Evolutionary conservation across 2,797 vertebrate genomes (phyloP).

Genomic region (Gymnothorax reevesii): DNA sequence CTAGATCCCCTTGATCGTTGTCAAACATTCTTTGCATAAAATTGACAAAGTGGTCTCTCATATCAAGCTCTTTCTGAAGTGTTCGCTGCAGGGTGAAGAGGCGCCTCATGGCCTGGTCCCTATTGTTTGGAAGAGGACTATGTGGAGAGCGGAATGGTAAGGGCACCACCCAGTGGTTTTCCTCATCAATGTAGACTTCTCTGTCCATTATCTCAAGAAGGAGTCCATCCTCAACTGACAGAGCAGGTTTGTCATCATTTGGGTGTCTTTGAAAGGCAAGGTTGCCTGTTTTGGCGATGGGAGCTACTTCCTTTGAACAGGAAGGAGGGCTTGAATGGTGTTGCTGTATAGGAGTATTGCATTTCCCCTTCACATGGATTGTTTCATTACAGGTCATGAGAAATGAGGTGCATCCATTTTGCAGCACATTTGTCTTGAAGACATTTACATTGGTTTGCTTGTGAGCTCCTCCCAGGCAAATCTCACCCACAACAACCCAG

Average conservation of each 20-base stretch:
- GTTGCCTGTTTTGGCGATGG: background rate
- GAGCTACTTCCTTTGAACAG: background rate
- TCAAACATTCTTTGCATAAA: slow-evolving; percentile 8
- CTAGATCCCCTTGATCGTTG: background rate
- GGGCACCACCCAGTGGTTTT: slow-evolving; percentile 5
- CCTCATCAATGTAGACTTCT: background rate
- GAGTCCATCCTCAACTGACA: background rate
- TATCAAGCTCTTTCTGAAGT: background rate
- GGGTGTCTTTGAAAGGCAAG: background rate
- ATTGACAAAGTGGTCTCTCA: background rate
- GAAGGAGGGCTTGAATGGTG: background rate
- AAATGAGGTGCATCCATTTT: background rate
- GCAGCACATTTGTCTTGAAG: background rate
- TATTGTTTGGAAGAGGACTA: no score
- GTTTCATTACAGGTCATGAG: background rate
- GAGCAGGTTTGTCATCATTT: background rate
- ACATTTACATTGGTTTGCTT: background rate
- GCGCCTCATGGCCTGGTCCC: background rate
- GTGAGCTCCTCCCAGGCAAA: background rate
- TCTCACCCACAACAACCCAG: background rate
- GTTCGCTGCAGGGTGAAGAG: background rate
- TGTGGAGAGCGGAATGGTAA: background rate
- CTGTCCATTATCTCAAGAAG: background rate
- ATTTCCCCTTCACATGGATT: background rate
- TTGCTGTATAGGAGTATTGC: no score